Evolutionary conservation across 1,140 invertebrate genomes (phyloP).

Genomic region (Zelostemma sp.): DNA sequence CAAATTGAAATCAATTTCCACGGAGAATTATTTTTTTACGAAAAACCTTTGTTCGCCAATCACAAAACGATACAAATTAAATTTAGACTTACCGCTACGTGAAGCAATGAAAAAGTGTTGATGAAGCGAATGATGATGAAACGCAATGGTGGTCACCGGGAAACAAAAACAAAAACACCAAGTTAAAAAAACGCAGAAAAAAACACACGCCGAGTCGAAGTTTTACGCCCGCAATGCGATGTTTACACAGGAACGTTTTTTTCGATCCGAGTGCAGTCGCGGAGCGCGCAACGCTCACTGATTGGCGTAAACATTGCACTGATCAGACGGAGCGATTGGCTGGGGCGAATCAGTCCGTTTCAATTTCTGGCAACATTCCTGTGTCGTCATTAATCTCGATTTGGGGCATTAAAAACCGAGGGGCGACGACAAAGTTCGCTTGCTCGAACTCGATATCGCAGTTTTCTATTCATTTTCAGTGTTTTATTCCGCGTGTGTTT

Average conservation of each 20-base stretch:
- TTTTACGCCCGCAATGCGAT: too few species aligned
- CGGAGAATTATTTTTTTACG: too few species aligned
- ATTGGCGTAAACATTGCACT: background rate
- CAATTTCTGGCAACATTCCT: too few species aligned
- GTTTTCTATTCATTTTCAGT: too few species aligned
- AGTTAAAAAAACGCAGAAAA: background rate
- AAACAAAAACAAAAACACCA: background rate
- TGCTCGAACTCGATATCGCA: too few species aligned
- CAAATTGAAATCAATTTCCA: too few species aligned
- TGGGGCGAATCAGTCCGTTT: too few species aligned
- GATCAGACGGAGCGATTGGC: too few species aligned
- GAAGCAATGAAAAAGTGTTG: background rate
- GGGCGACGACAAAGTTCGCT: background rate
- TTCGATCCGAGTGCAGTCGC: background rate
- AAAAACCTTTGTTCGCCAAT: background rate
- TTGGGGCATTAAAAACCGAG: background rate
- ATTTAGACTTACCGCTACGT: constrained; percentile 1
- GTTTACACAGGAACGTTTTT: too few species aligned
- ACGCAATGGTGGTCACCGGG: background rate
- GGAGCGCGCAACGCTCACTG: background rate
- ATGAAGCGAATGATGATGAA: background rate
- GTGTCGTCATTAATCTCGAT: background rate
- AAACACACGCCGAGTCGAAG: background rate
- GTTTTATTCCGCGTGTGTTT: too few species aligned
- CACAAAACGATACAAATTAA: background rate